A percentile compares a stretch with the other conserved stretches of the same genome.
These are phyloP conservation scores for Aelia acuminata DNA, from an alignment of 2,888 invertebrate genomes.

Conservation along the genomic window DNA sequence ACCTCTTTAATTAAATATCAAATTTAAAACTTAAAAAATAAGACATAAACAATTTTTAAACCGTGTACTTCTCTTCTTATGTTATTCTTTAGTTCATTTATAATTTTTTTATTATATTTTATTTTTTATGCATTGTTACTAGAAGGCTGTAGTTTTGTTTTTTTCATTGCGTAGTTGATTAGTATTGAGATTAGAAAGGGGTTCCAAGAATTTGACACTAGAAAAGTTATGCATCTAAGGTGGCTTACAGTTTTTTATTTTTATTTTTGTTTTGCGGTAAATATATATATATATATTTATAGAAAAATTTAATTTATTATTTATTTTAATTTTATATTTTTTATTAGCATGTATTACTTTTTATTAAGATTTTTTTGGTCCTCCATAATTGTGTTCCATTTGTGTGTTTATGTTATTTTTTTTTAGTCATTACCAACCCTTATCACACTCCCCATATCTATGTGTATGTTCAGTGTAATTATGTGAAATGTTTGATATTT, in stretches of 20 bases:
- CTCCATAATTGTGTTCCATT: constrained; percentile 19
- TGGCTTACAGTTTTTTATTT: constrained; percentile 31
- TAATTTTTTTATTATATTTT: constrained; percentile 41
- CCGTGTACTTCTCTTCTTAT: constrained; percentile 26
- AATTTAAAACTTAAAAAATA: not conserved
- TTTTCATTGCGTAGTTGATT: constrained; percentile 51
- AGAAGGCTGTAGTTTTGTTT: constrained; percentile 53
- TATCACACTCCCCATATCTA: constrained; percentile 12
- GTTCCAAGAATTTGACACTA: constrained; percentile 57
- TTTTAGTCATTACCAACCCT: not conserved
- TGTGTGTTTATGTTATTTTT: constrained; percentile 49
- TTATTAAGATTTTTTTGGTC: constrained; percentile 33
- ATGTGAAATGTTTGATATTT: constrained; percentile 34
- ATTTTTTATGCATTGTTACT: constrained; percentile 23
- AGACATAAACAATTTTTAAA: not conserved
- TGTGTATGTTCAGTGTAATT: constrained; percentile 42
- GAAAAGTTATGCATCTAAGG: constrained; percentile 60
- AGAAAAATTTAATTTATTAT: constrained; percentile 32
- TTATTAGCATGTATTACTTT: constrained; percentile 31
- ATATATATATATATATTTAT: constrained; percentile 11
- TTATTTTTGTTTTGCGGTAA: constrained; percentile 54
- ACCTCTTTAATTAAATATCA: constrained; percentile 31
- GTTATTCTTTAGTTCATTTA: not conserved
- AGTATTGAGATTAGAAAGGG: constrained; percentile 54
- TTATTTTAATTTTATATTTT: constrained; percentile 12